A percentile compares a stretch with the other conserved stretches of the same genome.
phyloP scores from a whole-genome alignment of 2,888 invertebrate species.

The Empis stercorea region DNA sequence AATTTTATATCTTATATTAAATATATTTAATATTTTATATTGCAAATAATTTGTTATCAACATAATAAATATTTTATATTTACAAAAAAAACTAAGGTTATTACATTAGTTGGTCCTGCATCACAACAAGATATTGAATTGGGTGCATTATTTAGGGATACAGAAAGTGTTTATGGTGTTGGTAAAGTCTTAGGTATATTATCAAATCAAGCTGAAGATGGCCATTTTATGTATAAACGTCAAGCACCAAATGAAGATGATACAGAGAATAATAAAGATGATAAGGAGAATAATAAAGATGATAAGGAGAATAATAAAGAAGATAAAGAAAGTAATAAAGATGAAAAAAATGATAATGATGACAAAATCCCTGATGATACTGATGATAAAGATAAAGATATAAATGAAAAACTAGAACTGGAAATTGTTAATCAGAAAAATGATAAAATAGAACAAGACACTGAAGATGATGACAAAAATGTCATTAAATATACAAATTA shows the following conservation, averaged over 20 bases:
- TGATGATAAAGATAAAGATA: neutral
- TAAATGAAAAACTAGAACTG: neutral
- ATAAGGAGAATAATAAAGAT: neutral
- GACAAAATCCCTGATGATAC: neutral
- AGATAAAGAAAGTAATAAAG: neutral
- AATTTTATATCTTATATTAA: too few relatives aligned
- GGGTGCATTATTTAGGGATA: slow-evolving; percentile 43
- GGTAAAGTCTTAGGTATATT: slow-evolving; percentile 46
- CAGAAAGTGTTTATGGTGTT: slow-evolving; percentile 44
- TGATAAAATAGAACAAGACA: neutral
- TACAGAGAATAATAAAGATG: neutral
- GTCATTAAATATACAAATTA: too few relatives aligned
- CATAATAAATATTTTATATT: neutral
- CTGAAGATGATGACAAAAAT: slow-evolving; percentile 1
- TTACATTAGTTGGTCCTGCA: slow-evolving; percentile 44
- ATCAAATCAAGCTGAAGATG: slow-evolving; percentile 35
- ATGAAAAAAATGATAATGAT: neutral
- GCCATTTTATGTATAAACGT: slow-evolving; percentile 28
- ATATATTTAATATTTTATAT: too few relatives aligned
- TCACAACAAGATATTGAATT: slow-evolving; percentile 47
- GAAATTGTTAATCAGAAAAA: neutral
- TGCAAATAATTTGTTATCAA: too few relatives aligned
- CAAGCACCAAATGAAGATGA: slow-evolving; percentile 13
- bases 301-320: neutral
- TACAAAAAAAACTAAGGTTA: slow-evolving; percentile 34